These are phyloP conservation scores for Eospalax fontanierii DNA, from an alignment of 2,797 vertebrate species.

Conservation along the genomic window DNA sequence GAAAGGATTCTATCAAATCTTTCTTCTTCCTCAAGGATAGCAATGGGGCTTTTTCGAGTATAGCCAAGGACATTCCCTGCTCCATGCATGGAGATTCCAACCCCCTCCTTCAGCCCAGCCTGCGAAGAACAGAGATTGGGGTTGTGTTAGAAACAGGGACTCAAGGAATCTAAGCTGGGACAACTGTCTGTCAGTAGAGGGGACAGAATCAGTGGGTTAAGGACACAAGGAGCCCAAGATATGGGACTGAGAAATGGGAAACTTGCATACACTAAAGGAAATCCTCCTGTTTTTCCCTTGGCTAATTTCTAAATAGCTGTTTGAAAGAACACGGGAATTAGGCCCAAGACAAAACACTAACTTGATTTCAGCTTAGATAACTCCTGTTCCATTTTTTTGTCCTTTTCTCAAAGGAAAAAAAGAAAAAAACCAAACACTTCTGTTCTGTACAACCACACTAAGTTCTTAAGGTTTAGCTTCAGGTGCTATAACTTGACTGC, in stretches of 20 bases:
- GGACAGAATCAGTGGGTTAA: neutral
- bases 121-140: neutral
- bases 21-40: neutral
- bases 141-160: slow-evolving; percentile 15
- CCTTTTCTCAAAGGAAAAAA: neutral
- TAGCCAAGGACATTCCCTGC: neutral
- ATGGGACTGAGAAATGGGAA: neutral
- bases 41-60: neutral
- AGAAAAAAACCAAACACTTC: neutral
- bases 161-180: neutral
- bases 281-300: neutral
- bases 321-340: neutral
- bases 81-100: neutral
- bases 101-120: neutral
- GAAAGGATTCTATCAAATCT: neutral
- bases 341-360: slow-evolving; percentile 30
- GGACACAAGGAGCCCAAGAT: neutral
- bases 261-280: neutral
- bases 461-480: slow-evolving; percentile 46
- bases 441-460: neutral
- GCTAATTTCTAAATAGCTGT: slow-evolving; percentile 5
- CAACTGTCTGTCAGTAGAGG: neutral
- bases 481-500: neutral
- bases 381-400: neutral
- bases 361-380: slow-evolving; percentile 37